A percentile compares a stretch with the other conserved stretches of the same genome.
Evolutionary conservation across 1,140 invertebrate species (phyloP).

Genomic region (Rhagoletis zephyria): DNA sequence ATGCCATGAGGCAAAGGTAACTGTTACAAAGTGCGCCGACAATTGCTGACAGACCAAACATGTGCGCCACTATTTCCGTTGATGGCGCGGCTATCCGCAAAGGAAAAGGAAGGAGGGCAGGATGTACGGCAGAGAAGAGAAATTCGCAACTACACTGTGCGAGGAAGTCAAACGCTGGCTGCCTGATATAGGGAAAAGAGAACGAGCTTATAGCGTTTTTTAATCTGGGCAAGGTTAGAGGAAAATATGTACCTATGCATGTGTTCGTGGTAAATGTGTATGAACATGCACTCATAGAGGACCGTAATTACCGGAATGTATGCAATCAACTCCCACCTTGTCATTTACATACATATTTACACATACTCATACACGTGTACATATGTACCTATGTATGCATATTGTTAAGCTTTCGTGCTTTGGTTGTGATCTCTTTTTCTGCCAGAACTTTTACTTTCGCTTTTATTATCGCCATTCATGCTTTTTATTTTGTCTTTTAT

Average conservation of each 20-base stretch:
- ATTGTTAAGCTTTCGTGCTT: neutral
- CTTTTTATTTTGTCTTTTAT: neutral
- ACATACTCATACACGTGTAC: too few relatives aligned
- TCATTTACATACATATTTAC: too few relatives aligned
- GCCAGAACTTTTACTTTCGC: conserved; percentile 8
- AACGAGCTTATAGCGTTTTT: neutral
- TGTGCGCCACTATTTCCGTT: conserved; percentile 27
- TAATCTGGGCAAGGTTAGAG: too few relatives aligned
- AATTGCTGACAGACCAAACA: conserved; percentile 36
- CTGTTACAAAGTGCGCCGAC: conserved; percentile 14
- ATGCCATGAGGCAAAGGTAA: conserved; percentile 14
- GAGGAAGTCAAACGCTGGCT: conserved; percentile 4
- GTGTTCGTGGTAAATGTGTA: too few relatives aligned
- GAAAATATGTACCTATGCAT: too few relatives aligned
- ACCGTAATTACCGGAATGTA: conserved; percentile 1
- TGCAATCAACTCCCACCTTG: neutral
- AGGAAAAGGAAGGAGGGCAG: neutral
- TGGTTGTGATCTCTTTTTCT: neutral
- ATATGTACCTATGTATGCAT: neutral
- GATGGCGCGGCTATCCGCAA: conserved; percentile 1
- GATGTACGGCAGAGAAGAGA: neutral
- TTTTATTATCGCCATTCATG: neutral
- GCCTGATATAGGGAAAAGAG: neutral
- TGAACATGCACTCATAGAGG: too few relatives aligned
- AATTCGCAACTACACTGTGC: neutral